These are phyloP conservation scores for Diplodus sargus DNA, from an alignment of 2,797 vertebrate species.

Conservation along the genomic window DNA sequence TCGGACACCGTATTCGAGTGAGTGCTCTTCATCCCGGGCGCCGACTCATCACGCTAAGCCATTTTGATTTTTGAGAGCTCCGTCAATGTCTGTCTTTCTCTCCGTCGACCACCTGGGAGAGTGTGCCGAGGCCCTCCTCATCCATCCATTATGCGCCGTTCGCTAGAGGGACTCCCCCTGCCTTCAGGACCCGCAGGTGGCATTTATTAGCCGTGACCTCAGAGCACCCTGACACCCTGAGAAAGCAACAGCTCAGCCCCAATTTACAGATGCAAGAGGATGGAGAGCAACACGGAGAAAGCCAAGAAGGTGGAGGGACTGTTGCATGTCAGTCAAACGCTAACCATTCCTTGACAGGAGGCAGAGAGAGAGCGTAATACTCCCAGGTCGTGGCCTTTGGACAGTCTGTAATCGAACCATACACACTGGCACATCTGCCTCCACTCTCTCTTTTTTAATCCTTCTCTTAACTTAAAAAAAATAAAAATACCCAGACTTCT, in stretches of 20 bases:
- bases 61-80: conserved; percentile 51
- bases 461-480: conserved; percentile 22
- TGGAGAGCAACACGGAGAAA: not conserved
- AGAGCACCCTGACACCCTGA: conserved; percentile 44
- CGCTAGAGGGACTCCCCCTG: conserved; percentile 37
- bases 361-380: not conserved
- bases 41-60: conserved; percentile 43
- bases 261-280: conserved; percentile 15
- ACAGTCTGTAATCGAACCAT: conserved; percentile 23
- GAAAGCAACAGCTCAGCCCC: conserved; percentile 24
- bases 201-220: conserved; percentile 48
- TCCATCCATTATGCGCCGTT: conserved; percentile 26
- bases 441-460: conserved; percentile 15
- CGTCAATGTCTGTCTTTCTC: conserved; percentile 23
- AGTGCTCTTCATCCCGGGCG: conserved; percentile 30
- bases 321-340: conserved; percentile 15
- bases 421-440: conserved; percentile 2
- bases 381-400: conserved; percentile 19
- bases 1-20: not conserved
- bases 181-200: conserved; percentile 14
- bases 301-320: not conserved
- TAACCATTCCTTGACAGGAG: not conserved
- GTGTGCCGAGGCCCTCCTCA: conserved; percentile 8
- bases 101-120: conserved; percentile 28
- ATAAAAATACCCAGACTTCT: conserved; percentile 29